Base-by-base conservation (phyloP, 2,888 invertebrate genomes). In the Cremastinae sp. region DNA sequence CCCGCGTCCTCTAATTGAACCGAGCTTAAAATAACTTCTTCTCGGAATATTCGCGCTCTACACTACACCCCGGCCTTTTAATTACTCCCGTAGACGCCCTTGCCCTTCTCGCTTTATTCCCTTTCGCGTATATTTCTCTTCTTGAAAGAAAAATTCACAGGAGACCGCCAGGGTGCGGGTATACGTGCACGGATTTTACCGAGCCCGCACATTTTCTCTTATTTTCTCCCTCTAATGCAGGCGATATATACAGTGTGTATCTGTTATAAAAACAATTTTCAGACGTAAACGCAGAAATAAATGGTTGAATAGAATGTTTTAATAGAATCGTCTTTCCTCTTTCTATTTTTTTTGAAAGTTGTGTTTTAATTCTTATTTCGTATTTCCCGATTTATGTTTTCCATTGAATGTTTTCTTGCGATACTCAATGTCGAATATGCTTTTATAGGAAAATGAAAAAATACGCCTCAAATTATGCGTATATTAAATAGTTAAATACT, bases 11-110 rank as follows among this genome's bases (percentile, higher is more conserved):
- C 82, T 84, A 86, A 87, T 87, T 86, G 83, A 83, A 84, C 81
- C 83, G 81, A 81, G 85, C 87, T 87, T 80, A 87, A 87, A 88
- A 88, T 86, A 87, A 87, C 85, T 76, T 55, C 85, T 82, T 80
- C 28, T 28, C 28, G 28, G 28, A 81, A 81, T 79, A 75, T 62
- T 51, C 81, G 82, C 75, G 73, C 55, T 78, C 79, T n/a, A 79
- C 75, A 78, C 74, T 69, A 75, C 79, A 80, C 81, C 82, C 28
- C 45, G 2, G 16, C 79, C 82, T 83, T 84, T 86, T 88, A 88
- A 88, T 88, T 88, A 86, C 85, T 80, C 78, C 72, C 80, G 83
- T 83, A 87, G 86, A 87, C 85, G 82, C 76, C 16, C 37, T 45
- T 45, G 55, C 55, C 61, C 37, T 22, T 16, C 22, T 45, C 35